These are phyloP conservation scores for Scaptomyza cyrtandrae DNA, from an alignment of 2,888 invertebrate species.

Conservation along the genomic window DNA sequence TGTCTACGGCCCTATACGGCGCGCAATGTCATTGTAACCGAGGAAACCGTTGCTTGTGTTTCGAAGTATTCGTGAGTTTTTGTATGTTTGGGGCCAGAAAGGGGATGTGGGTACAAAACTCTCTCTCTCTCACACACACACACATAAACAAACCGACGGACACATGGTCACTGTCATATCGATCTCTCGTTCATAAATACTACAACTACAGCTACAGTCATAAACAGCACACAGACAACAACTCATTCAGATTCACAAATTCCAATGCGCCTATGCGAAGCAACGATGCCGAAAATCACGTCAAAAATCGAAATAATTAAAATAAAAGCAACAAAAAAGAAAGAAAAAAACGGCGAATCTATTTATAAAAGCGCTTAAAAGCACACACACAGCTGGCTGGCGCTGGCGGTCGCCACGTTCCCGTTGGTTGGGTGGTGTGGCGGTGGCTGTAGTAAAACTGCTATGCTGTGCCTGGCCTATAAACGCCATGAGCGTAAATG, in stretches of 20 bases:
- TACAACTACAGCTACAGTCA: constrained; percentile 37
- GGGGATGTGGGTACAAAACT: constrained; percentile 43
- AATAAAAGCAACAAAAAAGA: constrained; percentile 67
- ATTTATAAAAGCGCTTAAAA: constrained; percentile 81
- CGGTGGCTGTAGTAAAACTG: constrained; percentile 66
- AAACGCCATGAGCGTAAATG: constrained; percentile 51
- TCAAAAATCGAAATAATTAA: constrained; percentile 77
- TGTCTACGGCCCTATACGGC: constrained; percentile 67
- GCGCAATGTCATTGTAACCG: constrained; percentile 70
- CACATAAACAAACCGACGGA: constrained; percentile 48
- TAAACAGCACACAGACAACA: constrained; percentile 30
- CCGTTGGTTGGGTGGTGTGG: constrained; percentile 43
- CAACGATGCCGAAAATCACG: constrained; percentile 64
- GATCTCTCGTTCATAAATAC: constrained; percentile 64
- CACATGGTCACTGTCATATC: constrained; percentile 73
- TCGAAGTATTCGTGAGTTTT: constrained; percentile 9
- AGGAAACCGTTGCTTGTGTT: constrained; percentile 64
- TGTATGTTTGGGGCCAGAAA: constrained; percentile 24
- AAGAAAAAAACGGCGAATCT: constrained; percentile 75
- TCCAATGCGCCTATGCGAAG: constrained; percentile 56
- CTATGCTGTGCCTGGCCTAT: constrained; percentile 53
- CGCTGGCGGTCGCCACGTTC: constrained; percentile 60
- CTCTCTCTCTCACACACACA: constrained; percentile 28
- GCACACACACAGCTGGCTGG: constrained; percentile 56
- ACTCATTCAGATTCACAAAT: constrained; percentile 60